Percentiles rank a stretch among this genome's conserved stretches.
Evolutionary conservation across 1,140 invertebrate genomes (phyloP).

Genomic region (Lepidurus couesii): DNA sequence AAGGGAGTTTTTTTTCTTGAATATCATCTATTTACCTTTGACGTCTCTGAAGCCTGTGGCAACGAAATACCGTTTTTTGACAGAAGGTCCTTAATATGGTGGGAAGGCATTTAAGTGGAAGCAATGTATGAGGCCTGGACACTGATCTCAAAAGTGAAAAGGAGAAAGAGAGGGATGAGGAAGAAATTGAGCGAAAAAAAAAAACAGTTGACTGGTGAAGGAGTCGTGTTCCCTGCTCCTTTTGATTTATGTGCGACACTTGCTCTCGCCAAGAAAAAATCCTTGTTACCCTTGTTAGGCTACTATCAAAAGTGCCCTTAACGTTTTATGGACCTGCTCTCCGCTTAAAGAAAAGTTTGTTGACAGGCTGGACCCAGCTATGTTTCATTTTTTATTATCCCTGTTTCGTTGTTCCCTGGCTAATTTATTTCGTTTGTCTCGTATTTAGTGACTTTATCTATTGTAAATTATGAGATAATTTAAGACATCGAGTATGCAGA

Average conservation of each 20-base stretch:
- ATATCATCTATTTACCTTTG: too few relatives aligned
- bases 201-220: not conserved
- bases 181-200: not conserved
- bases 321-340: constrained; percentile 14
- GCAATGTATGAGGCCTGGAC: not conserved
- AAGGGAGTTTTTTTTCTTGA: too few relatives aligned
- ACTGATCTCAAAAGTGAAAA: not conserved
- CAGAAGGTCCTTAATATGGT: not conserved
- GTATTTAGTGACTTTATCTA: not conserved
- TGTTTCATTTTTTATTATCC: not conserved
- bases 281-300: constrained; percentile 16
- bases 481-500: not conserved
- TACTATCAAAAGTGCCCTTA: not conserved
- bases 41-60: not conserved
- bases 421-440: not conserved
- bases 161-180: not conserved
- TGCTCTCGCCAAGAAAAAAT: not conserved
- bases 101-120: constrained; percentile 1
- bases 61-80: not conserved
- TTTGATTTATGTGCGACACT: not conserved
- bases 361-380: not conserved
- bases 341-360: not conserved
- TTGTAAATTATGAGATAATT: constrained; percentile 22
- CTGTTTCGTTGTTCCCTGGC: not conserved
- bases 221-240: not conserved